These are phyloP conservation scores for Portevinia maculata DNA, from an alignment of 2,888 invertebrate species.

Conservation along the genomic window DNA sequence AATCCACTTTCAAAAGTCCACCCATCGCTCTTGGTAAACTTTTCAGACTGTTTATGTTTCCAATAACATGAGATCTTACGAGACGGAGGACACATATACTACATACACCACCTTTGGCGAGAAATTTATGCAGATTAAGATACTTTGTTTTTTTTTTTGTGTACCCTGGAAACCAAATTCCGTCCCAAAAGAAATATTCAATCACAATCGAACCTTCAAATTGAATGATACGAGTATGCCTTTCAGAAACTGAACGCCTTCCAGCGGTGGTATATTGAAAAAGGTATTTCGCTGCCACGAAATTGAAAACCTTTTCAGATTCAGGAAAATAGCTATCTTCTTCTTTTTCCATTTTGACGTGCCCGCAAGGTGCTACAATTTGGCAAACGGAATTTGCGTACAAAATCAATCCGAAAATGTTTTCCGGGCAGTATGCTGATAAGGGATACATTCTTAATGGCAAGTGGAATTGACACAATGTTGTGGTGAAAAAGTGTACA, in stretches of 20 bases:
- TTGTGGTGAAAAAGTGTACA: no score
- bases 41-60: conserved; percentile 32
- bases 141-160: conserved; percentile 21
- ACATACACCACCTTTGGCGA: not conserved
- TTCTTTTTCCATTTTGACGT: conserved; percentile 15
- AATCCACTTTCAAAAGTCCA: conserved; percentile 8
- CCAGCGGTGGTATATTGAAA: conserved; percentile 45
- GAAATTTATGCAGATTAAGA: conserved; percentile 62
- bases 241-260: conserved; percentile 12
- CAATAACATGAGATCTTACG: conserved; percentile 22
- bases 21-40: conserved; percentile 7
- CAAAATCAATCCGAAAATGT: conserved; percentile 42
- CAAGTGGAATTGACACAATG: not conserved
- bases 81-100: not conserved
- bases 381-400: conserved; percentile 28
- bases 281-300: conserved; percentile 51
- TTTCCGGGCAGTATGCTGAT: not conserved
- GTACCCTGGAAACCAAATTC: not conserved
- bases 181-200: conserved; percentile 33
- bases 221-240: conserved; percentile 49
- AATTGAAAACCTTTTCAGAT: conserved; percentile 60
- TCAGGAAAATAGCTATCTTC: conserved; percentile 15
- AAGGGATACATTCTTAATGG: not conserved
- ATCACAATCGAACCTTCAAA: conserved; percentile 51
- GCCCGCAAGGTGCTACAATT: conserved; percentile 50